Base-by-base conservation (phyloP, 2,113 vertebrate genomes). In the Halcyon senegalensis region DNA sequence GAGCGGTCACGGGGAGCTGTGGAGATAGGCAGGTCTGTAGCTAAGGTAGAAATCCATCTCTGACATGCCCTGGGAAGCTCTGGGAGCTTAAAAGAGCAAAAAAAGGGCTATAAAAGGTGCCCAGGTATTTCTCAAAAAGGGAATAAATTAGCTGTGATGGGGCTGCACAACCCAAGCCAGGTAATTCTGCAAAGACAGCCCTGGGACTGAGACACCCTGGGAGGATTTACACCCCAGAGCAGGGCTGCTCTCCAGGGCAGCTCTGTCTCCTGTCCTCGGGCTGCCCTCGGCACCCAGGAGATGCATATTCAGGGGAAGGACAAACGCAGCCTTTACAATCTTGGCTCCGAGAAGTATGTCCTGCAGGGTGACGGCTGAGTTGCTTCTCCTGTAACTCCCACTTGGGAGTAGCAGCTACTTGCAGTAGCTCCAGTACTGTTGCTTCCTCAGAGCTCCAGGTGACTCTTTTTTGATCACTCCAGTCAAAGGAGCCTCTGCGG, bases 201-300 rank as follows among this genome's bases (percentile, higher is more conserved):
- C 50, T 27, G 53, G 0, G 4, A 5, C 35, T 24, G 39, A 33
- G 85, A 11, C 11, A 3, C 16, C 5, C 28, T 3, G 62, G 24
- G 21, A 2, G 3, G 58, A 59, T 93, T 83, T 55, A 5, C 3
- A 1, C 19, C n/a, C 64, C 9, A 4, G 44, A 53, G 87, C 67
- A 58, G 60, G 79, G 83, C 48, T 77, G 74, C 10, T 41, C 55
- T 37, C 31, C 33, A 18, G 84, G 74, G 44, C 75, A 77, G 35
- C 84, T 76, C 76, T 66, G 81, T 58, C 16, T 74, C 44, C 86
- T 81, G 46, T 64, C 90, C 90, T 74, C 35, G 8, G 28, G 59
- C 72, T 83, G 84, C 53, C 90, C 80, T n/a, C 8, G 0, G 69
- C 69, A 78, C 44, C 8, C 56, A 30, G 83, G 63, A 94, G 37